Base-by-base conservation (phyloP, 1,140 invertebrate species). In the Brachionus calyciflorus region DNA sequence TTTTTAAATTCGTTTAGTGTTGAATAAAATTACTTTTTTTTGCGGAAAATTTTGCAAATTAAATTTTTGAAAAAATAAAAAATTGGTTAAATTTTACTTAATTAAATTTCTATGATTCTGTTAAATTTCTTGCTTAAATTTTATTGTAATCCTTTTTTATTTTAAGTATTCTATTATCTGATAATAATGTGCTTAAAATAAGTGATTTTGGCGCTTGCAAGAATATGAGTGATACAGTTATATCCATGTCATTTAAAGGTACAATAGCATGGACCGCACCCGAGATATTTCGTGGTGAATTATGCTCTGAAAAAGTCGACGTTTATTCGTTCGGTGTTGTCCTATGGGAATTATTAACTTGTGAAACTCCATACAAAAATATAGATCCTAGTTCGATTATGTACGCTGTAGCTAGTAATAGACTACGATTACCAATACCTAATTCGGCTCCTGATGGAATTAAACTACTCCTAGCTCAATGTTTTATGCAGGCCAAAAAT, bases 121-220 rank as follows among this genome's bases (percentile, higher is more conserved):
- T n/a, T n/a, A n/a, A n/a, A n/a, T n/a, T n/a, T n/a, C n/a, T n/a
- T n/a, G n/a, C n/a, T n/a, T n/a, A n/a, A n/a, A n/a, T n/a, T n/a
- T n/a, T n/a, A n/a, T n/a, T n/a, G n/a, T n/a, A n/a, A n/a, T n/a
- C n/a, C n/a, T n/a, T 49, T 41, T 44, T 41, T 19, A 7, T 41
- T 48, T 85, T 84, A 33, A 97, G 94, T 86, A 92, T 98, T 76
- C 87, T 98, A 30, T 93, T 99, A 81, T 91, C 92, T 24, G 89
- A 91, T 79, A 90, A 93, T 79, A 90, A 96, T 84, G 84, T 92
- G 19, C 90, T 96, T 0, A 98, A 98, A 87, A 98, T 99, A 49
- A 96, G 93, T 79, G 96, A 99, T 86, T 98, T 98, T 87, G 96
- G 96, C 14, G 97, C 94, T 1, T 93, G 93, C 81, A 89, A 92